phyloP scores from a whole-genome alignment of 2,888 invertebrate species.

The Drosophila mulleri region DNA sequence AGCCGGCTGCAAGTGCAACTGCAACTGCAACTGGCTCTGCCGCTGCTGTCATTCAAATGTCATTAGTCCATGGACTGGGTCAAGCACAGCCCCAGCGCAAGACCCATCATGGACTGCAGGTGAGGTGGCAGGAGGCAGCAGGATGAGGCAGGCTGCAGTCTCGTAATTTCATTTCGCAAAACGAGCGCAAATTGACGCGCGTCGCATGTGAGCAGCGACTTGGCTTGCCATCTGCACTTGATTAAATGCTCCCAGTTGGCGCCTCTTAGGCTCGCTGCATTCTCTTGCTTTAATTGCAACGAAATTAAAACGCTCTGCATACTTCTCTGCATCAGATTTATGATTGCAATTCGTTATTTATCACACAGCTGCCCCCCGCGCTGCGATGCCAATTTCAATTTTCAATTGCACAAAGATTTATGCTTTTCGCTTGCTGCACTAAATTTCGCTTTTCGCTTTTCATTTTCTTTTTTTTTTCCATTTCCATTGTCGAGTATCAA shows the following conservation, averaged over 20 bases:
- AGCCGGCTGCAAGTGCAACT: constrained; percentile 52
- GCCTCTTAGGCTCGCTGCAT: not conserved
- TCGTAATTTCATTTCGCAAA: constrained; percentile 68
- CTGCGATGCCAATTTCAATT: constrained; percentile 56
- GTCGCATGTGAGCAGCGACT: constrained; percentile 32
- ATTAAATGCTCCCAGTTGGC: constrained; percentile 56
- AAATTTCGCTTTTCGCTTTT: not conserved
- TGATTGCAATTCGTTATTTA: constrained; percentile 76
- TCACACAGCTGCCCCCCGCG: constrained; percentile 19
- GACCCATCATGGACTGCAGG: not conserved
- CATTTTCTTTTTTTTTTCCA: too few species aligned
- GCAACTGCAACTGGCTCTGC: constrained; percentile 32
- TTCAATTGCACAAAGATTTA: constrained; percentile 65
- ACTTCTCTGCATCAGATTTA: constrained; percentile 64
- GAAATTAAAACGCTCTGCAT: constrained; percentile 69
- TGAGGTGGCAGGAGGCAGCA: constrained; percentile 8
- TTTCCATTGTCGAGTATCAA: not conserved
- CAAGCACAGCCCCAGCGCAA: constrained; percentile 9
- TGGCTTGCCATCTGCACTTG: constrained; percentile 65
- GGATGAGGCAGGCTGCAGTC: not conserved
- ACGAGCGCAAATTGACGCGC: constrained; percentile 50
- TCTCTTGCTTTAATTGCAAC: constrained; percentile 67
- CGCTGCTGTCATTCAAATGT: constrained; percentile 75
- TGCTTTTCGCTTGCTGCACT: constrained; percentile 36
- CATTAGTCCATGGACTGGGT: constrained; percentile 63